These are phyloP conservation scores for Hapalemur alaotrensis DNA, from an alignment of 2,797 vertebrate species.

Conservation along the genomic window DNA sequence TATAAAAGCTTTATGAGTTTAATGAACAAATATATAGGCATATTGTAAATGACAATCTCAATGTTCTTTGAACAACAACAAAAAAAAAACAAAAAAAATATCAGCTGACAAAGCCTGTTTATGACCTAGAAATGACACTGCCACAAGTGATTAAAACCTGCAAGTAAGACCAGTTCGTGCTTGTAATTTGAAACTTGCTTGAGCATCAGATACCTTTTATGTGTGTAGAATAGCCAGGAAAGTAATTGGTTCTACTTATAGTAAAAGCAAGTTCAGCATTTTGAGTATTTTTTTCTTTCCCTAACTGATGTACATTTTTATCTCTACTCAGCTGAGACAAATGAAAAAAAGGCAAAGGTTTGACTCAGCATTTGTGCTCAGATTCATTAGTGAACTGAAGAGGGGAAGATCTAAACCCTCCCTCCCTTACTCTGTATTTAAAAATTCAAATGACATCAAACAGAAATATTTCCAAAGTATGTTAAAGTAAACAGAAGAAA, in stretches of 20 bases:
- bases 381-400: conserved; percentile 26
- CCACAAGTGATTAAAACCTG: conserved; percentile 70
- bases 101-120: conserved; percentile 62
- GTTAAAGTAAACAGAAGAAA: not conserved
- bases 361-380: conserved; percentile 56
- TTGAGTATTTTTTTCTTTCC: conserved; percentile 10
- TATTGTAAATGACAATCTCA: not conserved
- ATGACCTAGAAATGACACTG: conserved; percentile 73
- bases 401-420: not conserved
- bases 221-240: conserved; percentile 63
- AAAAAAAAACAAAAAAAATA: not conserved
- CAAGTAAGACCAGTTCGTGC: conserved; percentile 55
- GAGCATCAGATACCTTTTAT: conserved; percentile 75
- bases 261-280: conserved; percentile 82
- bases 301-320: conserved; percentile 70
- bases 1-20: not conserved
- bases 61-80: not conserved
- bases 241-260: conserved; percentile 79
- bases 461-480: not conserved
- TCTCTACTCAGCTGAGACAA: conserved; percentile 74
- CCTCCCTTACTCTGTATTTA: not conserved
- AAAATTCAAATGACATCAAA: not conserved
- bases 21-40: not conserved
- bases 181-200: conserved; percentile 63
- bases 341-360: not conserved